A percentile compares a stretch with the other conserved stretches of the same genome.
Evolutionary conservation across 2,888 invertebrate genomes (phyloP).

Genomic region (Mesoligia furuncula): DNA sequence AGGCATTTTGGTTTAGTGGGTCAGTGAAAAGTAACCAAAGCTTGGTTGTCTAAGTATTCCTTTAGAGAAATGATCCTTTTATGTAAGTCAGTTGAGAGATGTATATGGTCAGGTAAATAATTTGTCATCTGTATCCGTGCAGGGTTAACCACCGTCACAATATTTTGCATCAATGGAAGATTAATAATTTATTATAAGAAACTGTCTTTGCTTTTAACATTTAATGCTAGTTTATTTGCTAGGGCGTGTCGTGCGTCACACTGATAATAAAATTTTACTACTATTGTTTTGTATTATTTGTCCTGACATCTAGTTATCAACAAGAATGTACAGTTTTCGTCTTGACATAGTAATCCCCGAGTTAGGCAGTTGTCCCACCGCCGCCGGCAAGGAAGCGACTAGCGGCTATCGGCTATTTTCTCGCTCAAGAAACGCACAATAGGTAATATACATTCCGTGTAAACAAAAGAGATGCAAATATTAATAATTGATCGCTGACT

Average conservation of each 20-base stretch:
- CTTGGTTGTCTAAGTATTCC: conserved; percentile 54
- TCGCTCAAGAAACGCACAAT: no score
- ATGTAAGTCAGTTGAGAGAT: conserved; percentile 57
- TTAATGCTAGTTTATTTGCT: conserved; percentile 81
- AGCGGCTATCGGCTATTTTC: no score
- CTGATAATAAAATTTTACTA: conserved; percentile 80
- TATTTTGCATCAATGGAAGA: conserved; percentile 61
- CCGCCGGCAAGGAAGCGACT: no score
- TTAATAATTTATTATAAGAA: conserved; percentile 76
- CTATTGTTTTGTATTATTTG: conserved; percentile 61
- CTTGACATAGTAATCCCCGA: background rate
- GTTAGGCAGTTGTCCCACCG: no score
- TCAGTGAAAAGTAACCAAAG: conserved; percentile 55
- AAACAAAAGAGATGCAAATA: no score
- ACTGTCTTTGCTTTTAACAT: conserved; percentile 80
- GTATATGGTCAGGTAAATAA: conserved; percentile 46
- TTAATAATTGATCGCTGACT: no score
- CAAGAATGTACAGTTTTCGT: background rate
- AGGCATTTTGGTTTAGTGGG: conserved; percentile 38
- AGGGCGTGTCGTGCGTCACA: conserved; percentile 75
- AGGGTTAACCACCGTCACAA: conserved; percentile 62
- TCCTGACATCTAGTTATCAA: background rate
- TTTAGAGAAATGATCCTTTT: conserved; percentile 30
- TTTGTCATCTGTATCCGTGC: conserved; percentile 47
- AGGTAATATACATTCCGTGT: no score